A percentile compares a stretch with the other conserved stretches of the same genome.
Conservation (phyloP, 1,140 invertebrate genomes). For the Calycopis cecrops region DNA sequence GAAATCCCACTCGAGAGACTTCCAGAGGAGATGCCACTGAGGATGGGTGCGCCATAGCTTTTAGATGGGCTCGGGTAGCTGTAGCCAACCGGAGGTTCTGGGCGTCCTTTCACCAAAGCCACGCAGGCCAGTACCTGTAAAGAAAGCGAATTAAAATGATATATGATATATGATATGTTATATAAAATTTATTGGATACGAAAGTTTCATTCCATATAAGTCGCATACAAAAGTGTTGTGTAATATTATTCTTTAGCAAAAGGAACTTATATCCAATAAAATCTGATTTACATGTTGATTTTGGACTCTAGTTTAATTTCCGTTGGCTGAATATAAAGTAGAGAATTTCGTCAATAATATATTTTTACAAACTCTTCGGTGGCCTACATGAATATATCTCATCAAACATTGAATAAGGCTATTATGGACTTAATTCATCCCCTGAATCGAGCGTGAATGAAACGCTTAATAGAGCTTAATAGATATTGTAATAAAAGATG, state of each 20-base stretch:
- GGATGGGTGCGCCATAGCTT: constrained; percentile 46
- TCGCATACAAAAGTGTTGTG: no score
- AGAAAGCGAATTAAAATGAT: constrained; percentile 26
- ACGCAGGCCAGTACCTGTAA: constrained; percentile 64
- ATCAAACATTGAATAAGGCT: no score
- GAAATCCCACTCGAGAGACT: constrained; percentile 24
- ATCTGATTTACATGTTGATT: no score
- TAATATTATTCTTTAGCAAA: no score
- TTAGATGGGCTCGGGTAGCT: constrained; percentile 59
- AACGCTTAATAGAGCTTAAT: constrained; percentile 8
- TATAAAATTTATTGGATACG: constrained; percentile 1
- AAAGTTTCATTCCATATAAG: not conserved
- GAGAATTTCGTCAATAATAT: no score
- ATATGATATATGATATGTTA: not conserved
- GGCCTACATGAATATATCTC: no score
- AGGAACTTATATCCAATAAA: no score
- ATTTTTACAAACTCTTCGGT: no score
- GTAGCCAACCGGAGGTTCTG: constrained; percentile 67
- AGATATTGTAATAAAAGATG: constrained; percentile 2
- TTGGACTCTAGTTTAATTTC: no score
- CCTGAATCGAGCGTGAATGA: not conserved
- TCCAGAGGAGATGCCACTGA: constrained; percentile 38
- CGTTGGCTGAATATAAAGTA: no score
- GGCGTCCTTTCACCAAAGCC: constrained; percentile 62
- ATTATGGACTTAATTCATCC: not conserved